Evolutionary conservation across 2,113 vertebrate species (phyloP).

Genomic region (Thunnus maccoyii): DNA sequence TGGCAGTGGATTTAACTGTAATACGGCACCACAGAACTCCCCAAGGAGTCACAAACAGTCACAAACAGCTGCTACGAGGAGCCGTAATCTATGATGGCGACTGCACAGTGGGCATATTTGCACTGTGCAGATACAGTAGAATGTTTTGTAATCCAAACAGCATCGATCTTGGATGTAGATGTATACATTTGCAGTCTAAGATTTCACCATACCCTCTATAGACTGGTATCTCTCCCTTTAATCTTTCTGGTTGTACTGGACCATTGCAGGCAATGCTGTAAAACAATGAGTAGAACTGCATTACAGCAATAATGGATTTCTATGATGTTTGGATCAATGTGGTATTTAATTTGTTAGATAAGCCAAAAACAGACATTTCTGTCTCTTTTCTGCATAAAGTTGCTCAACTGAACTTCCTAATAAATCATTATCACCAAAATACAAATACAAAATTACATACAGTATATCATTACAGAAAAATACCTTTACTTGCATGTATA

Average conservation of each 20-base stretch:
- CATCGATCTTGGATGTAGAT: background rate
- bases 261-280: background rate
- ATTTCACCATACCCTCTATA: too few relatives aligned
- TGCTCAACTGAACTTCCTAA: too few relatives aligned
- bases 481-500: background rate
- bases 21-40: conserved; percentile 5
- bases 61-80: conserved; percentile 7
- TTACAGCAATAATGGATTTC: background rate
- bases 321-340: too few relatives aligned
- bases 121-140: background rate
- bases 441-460: too few relatives aligned
- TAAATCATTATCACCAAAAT: too few relatives aligned
- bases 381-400: too few relatives aligned
- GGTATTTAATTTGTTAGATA: too few relatives aligned
- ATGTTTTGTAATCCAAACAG: background rate
- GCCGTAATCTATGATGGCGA: conserved; percentile 1
- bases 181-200: too few relatives aligned
- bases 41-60: conserved; percentile 5
- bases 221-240: background rate
- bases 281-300: background rate
- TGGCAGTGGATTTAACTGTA: conserved; percentile 27
- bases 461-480: too few relatives aligned
- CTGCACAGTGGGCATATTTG: background rate
- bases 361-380: too few relatives aligned
- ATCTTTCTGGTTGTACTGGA: background rate